A percentile compares a stretch with the other conserved stretches of the same genome.
Conservation (phyloP, 2,888 invertebrate species). For the Troides helena region DNA sequence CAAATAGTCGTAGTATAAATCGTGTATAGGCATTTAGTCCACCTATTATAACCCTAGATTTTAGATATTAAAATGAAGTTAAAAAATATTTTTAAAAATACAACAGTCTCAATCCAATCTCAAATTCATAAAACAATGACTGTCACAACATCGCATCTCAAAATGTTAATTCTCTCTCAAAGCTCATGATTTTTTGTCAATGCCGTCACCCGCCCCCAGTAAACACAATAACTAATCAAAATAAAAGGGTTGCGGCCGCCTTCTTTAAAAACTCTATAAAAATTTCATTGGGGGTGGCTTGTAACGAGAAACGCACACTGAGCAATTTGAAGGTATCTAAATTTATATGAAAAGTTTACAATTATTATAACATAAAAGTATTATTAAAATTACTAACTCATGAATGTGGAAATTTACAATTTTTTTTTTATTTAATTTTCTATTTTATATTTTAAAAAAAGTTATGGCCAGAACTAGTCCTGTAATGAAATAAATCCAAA, state of each 20-base stretch:
- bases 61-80: too few species aligned
- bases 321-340: background rate
- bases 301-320: constrained; percentile 44
- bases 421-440: too few species aligned
- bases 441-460: too few species aligned
- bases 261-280: constrained; percentile 77
- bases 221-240: constrained; percentile 78
- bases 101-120: constrained; percentile 8
- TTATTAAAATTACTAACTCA: too few species aligned
- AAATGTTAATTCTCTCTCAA: constrained; percentile 69
- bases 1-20: too few species aligned
- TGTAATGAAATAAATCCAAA: too few species aligned
- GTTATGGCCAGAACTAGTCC: too few species aligned
- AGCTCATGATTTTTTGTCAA: constrained; percentile 44
- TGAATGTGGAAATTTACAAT: too few species aligned
- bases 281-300: constrained; percentile 59
- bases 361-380: too few species aligned
- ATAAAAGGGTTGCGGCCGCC: constrained; percentile 75
- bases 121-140: constrained; percentile 47
- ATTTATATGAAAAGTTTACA: too few species aligned
- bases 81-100: background rate
- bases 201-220: constrained; percentile 45
- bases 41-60: too few species aligned
- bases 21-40: too few species aligned
- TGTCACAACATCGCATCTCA: constrained; percentile 51